Evolutionary conservation across 2,797 vertebrate species (phyloP).

Genomic region (Phataginus tetradactyla): DNA sequence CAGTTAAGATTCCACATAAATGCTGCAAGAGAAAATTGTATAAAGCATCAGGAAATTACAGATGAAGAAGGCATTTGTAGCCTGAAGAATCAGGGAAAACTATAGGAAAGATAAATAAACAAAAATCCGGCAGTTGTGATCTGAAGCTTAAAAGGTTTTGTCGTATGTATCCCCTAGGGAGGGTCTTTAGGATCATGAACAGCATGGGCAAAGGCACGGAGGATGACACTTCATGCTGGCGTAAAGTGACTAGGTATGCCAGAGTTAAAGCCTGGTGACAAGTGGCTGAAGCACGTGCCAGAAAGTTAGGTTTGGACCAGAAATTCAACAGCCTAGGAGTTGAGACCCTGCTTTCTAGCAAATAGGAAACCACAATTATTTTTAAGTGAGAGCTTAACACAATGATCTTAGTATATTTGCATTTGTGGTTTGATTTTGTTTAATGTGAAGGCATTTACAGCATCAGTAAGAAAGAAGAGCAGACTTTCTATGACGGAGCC

Average conservation of each 20-base stretch:
- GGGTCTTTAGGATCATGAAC: not conserved
- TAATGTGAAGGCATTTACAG: not conserved
- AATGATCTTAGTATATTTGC: not conserved
- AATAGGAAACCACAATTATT: not conserved
- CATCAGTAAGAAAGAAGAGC: not conserved
- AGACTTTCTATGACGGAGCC: not conserved
- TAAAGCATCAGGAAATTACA: slow-evolving; percentile 27
- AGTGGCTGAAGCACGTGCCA: not conserved
- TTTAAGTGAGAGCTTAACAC: not conserved
- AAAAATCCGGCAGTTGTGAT: not conserved
- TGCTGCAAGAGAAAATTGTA: not conserved
- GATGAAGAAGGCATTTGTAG: not conserved
- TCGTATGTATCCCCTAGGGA: not conserved
- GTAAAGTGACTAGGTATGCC: not conserved
- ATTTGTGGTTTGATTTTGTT: not conserved
- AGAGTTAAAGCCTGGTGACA: not conserved
- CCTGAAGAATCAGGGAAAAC: not conserved
- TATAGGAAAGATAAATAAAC: not conserved
- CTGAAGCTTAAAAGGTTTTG: not conserved
- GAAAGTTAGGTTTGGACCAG: not conserved
- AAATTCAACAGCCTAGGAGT: not conserved
- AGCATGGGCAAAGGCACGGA: not conserved
- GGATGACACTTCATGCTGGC: not conserved
- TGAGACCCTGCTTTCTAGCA: not conserved
- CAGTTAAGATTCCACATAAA: slow-evolving; percentile 45